Base-by-base conservation (phyloP, 2,113 vertebrate species). In the Serinus canaria region DNA sequence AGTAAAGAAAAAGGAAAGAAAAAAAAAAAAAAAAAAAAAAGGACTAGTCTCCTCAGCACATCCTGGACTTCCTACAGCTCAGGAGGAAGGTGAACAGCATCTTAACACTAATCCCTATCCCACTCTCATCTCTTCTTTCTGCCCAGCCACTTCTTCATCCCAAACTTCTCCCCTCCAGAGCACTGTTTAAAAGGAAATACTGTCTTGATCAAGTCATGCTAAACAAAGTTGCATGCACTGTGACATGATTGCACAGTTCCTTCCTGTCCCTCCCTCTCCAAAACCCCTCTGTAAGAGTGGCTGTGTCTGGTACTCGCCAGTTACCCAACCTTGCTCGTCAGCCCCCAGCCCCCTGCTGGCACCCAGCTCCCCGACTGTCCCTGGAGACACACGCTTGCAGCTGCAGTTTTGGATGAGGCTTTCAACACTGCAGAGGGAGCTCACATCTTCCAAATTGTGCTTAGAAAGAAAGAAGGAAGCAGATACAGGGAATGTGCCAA, bases 11-110 rank as follows among this genome's bases (percentile, higher is more conserved):
- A 33, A 3, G 5, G 2, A 2, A 43, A 25, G 2, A 5, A 3
- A 2, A 6, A 16, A 2, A 7, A 19, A n/a, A 5, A 3, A 2
- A 6, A 16, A 2, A 7, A 19, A n/a, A 9, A 28, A 28, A 30
- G 1, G 33, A 46, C 72, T 20, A 35, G 2, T 56, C 24, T 84
- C n/a, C 28, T 86, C 47, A 55, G 30, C 15, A 33, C 23, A 72
- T 27, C 25, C 47, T 4, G 11, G 41, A 31, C 17, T 55, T 47
- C 24, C n/a, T 60, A 53, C 8, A 60, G 50, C 50, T 66, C 37
- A 53, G 41, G 7, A 58, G 13, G 37, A 87, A 87, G 31, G 8
- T 66, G 28, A 89, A 58, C 22, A 73, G 23, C 37, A 73, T 74
- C 4, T 55, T 85, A 55, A 59, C 19, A 49, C 7, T 89, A 77